Conservation (phyloP, 2,888 invertebrate species). For the Stegophylla sp. region DNA sequence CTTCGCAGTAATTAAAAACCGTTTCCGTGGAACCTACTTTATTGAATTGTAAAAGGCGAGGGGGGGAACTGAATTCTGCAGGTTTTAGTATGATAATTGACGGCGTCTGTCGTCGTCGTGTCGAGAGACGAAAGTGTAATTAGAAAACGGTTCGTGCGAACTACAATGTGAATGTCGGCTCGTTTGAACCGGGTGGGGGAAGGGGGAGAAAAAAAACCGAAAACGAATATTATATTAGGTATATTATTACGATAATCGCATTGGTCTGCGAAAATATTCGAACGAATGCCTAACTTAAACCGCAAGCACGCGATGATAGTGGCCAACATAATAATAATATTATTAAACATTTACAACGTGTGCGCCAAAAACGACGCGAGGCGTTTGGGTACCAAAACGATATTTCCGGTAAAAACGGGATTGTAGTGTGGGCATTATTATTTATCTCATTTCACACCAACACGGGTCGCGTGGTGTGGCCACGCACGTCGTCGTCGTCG, state of each 20-base stretch:
- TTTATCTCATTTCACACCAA: conserved; percentile 40
- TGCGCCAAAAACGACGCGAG: too few species aligned
- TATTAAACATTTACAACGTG: too few species aligned
- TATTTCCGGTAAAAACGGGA: conserved; percentile 32
- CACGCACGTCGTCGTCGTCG: conserved; percentile 22
- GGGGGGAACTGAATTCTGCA: too few species aligned
- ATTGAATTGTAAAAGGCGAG: too few species aligned
- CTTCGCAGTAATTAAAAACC: too few species aligned
- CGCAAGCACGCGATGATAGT: not conserved
- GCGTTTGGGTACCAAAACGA: not conserved
- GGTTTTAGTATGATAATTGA: not conserved
- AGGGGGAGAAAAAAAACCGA: not conserved
- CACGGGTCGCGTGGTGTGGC: not conserved
- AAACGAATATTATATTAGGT: too few species aligned
- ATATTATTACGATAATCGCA: not conserved
- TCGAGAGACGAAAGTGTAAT: not conserved
- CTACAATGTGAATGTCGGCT: not conserved
- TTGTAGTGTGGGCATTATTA: conserved; percentile 7
- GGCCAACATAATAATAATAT: too few species aligned
- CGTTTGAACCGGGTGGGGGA: not conserved
- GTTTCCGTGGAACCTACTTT: too few species aligned
- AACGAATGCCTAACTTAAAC: too few species aligned
- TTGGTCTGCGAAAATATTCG: not conserved
- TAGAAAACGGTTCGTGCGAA: not conserved
- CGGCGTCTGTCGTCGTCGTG: not conserved